Evolutionary conservation across 2,113 vertebrate genomes (phyloP).

Genomic region (Eptesicus fuscus): DNA sequence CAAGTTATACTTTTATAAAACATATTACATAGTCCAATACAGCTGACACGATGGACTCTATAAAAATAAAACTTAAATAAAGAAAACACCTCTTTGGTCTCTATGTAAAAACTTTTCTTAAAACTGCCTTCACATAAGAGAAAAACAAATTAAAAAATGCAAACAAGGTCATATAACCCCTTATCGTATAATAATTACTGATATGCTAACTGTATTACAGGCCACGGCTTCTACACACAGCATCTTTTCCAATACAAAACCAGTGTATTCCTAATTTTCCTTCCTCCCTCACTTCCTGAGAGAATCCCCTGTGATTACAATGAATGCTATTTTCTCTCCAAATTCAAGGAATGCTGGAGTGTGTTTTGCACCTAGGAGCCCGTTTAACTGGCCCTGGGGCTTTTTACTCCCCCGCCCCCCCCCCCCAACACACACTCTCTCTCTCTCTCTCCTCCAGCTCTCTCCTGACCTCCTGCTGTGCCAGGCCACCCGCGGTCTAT

Average conservation of each 20-base stretch:
- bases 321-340: not conserved
- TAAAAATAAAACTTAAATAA: not conserved
- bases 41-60: not conserved
- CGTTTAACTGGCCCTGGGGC: not conserved
- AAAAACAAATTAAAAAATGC: not conserved
- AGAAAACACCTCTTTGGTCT: not conserved
- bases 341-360: accelerated
- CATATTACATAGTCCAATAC: not conserved
- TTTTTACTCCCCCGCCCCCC: not conserved
- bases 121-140: not conserved
- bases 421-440: too few species aligned
- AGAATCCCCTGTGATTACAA: not conserved
- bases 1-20: not conserved
- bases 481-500: not conserved
- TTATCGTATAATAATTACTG: accelerated
- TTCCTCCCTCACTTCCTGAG: not conserved
- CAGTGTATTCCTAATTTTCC: accelerated
- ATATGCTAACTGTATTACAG: accelerated
- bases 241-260: not conserved
- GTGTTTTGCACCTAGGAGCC: not conserved
- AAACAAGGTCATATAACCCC: not conserved
- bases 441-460: not conserved
- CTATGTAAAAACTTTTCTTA: not conserved
- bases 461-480: not conserved
- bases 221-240: accelerated